Conservation (phyloP, 35 echinoderm and acorn worm species). For the Heliocidaris tuberculata region DNA sequence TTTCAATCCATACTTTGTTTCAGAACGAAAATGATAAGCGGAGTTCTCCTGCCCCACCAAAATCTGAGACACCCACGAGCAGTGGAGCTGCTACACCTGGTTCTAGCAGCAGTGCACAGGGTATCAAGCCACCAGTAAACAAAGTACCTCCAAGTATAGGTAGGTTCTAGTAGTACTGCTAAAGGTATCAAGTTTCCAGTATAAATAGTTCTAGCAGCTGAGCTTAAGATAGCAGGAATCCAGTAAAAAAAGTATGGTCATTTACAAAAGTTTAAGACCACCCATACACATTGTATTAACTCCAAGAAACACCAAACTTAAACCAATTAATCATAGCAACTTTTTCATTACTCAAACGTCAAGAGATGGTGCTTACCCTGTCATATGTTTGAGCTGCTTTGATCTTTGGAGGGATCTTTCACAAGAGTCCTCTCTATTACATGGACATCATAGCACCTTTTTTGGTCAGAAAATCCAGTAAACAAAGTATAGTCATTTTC, state of each 20-base stretch:
- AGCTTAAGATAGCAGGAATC: conserved; percentile 73
- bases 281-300: too few relatives aligned
- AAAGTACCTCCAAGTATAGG: conserved; percentile 74
- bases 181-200: not conserved
- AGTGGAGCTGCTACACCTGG: conserved; percentile 96
- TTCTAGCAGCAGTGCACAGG: conserved; percentile 84
- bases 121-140: conserved; percentile 80
- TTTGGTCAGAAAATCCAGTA: too few relatives aligned
- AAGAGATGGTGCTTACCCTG: too few relatives aligned
- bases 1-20: not conserved
- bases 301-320: too few relatives aligned
- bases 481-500: too few relatives aligned
- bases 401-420: too few relatives aligned
- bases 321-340: too few relatives aligned
- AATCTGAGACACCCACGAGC: conserved; percentile 94
- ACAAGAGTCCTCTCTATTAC: too few relatives aligned
- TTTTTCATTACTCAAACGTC: too few relatives aligned
- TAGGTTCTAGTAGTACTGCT: conserved; percentile 26
- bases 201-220: conserved; percentile 71
- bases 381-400: too few relatives aligned
- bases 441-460: too few relatives aligned
- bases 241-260: conserved; percentile 47
- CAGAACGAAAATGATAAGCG: conserved; percentile 81
- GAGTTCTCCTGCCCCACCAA: conserved; percentile 77
- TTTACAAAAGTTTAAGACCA: too few relatives aligned